Evolutionary conservation across 2,888 invertebrate genomes (phyloP).

Genomic region (Apodemia mormo): DNA sequence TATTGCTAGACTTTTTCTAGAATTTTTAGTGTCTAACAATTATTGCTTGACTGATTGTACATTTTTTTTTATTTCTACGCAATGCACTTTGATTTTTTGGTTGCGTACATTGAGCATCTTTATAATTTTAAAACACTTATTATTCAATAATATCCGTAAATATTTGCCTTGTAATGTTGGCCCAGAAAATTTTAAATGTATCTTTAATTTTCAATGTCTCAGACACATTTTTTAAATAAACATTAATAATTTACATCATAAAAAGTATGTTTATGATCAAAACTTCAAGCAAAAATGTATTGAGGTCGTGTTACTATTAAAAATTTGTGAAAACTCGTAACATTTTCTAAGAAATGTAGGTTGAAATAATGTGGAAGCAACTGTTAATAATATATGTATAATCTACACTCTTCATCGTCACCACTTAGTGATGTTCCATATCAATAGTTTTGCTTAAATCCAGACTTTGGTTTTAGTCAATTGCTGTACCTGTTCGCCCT

Average conservation of each 20-base stretch:
- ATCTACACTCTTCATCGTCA: neutral
- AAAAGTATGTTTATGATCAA: neutral
- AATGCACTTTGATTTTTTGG: no score
- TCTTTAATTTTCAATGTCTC: slow-evolving; percentile 1
- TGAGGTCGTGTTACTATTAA: neutral
- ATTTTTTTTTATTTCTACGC: no score
- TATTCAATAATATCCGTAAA: no score
- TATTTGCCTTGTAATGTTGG: no score
- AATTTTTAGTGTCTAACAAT: no score
- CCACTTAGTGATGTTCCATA: neutral
- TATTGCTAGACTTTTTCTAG: no score
- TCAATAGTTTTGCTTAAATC: neutral
- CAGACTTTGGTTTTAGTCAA: neutral
- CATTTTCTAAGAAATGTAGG: neutral
- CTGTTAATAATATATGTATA: neutral
- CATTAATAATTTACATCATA: neutral
- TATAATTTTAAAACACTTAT: no score
- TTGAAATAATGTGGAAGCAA: neutral
- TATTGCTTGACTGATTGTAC: no score
- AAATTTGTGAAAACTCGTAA: neutral
- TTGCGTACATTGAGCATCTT: no score
- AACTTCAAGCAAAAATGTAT: neutral
- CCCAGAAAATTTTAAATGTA: neutral
- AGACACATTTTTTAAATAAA: neutral
- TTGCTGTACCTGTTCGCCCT: no score